These are phyloP conservation scores for Perccottus glenii DNA, from an alignment of 2,113 vertebrate genomes.

Conservation along the genomic window DNA sequence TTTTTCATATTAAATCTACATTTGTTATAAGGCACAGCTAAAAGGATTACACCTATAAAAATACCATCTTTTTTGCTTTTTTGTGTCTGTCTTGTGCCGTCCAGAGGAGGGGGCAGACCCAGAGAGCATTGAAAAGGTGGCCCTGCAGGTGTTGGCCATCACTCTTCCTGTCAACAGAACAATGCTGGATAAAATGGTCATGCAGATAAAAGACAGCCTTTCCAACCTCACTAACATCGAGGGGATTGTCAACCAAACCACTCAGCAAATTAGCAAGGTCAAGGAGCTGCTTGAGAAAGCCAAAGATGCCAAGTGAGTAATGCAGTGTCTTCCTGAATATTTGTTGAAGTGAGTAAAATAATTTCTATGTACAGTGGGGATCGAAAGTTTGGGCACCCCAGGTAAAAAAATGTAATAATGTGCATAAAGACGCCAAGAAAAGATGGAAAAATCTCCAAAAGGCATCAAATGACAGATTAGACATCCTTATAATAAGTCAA, in stretches of 20 bases:
- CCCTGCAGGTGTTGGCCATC: constrained; percentile 82
- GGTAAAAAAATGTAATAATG: no score
- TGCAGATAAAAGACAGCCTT: constrained; percentile 79
- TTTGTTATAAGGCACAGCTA: not conserved
- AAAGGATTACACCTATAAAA: not conserved
- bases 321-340: no score
- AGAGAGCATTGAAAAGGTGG: constrained; percentile 86
- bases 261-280: constrained; percentile 66
- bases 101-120: constrained; percentile 88
- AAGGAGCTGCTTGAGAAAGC: constrained; percentile 77
- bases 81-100: constrained; percentile 3
- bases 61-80: not conserved
- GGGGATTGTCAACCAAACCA: constrained; percentile 77
- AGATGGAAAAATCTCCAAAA: no score
- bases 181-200: constrained; percentile 68
- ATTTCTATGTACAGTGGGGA: no score
- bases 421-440: no score
- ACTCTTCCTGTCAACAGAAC: constrained; percentile 78
- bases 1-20: not conserved
- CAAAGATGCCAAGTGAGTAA: constrained; percentile 74
- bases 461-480: no score
- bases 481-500: no score
- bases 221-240: constrained; percentile 76
- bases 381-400: no score
- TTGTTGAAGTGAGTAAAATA: no score